Evolutionary conservation across 2,888 invertebrate genomes (phyloP).

Genomic region (Troides helena): DNA sequence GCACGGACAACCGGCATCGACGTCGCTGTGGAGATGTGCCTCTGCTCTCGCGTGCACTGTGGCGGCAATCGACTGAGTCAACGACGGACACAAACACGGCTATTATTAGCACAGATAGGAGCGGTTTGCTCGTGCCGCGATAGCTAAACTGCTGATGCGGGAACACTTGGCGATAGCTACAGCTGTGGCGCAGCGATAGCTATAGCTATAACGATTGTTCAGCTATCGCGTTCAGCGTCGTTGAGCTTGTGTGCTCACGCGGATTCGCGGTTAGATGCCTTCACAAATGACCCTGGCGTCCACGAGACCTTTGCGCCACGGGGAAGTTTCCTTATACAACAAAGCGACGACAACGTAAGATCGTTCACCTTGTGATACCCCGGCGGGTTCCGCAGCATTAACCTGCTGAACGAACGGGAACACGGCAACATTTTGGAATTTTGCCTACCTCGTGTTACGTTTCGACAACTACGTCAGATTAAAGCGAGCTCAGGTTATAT

Average conservation of each 20-base stretch:
- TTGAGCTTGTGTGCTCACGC: no score
- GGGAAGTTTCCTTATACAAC: no score
- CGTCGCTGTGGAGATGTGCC: constrained; percentile 2
- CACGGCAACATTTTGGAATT: constrained; percentile 4
- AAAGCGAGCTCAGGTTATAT: background rate
- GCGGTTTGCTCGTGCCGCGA: constrained; percentile 29
- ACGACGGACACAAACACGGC: constrained; percentile 39
- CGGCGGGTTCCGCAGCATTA: background rate
- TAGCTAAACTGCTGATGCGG: constrained; percentile 34
- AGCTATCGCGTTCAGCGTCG: no score
- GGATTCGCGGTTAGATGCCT: no score
- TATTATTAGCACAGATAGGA: constrained; percentile 42
- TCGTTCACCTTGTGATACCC: no score
- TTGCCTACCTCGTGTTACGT: constrained; percentile 4
- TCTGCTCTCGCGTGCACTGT: constrained; percentile 14
- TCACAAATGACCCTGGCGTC: no score
- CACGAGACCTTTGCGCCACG: no score
- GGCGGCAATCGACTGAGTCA: constrained; percentile 16
- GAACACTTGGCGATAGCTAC: constrained; percentile 35
- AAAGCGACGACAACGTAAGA: no score
- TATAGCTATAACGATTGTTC: no score
- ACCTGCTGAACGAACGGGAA: no score
- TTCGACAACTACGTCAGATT: constrained; percentile 10
- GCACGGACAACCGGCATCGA: background rate
- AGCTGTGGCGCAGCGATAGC: no score